phyloP scores from a whole-genome alignment of 1,140 invertebrate species.

The Laupala kohalensis region DNA sequence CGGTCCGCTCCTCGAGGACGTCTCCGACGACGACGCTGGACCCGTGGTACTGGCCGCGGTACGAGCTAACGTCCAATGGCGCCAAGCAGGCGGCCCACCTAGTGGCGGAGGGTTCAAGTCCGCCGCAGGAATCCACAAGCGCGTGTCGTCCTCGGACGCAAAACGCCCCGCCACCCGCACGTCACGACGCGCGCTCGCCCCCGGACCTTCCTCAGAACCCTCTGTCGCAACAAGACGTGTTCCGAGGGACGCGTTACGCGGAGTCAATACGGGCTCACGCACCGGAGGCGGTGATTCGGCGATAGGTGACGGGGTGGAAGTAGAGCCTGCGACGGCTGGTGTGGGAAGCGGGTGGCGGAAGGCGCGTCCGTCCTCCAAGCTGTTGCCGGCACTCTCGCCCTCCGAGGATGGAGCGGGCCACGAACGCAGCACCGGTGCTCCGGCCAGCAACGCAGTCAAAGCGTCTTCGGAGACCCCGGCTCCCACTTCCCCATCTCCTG shows the following conservation, averaged over 20 bases:
- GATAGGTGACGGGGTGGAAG: not conserved
- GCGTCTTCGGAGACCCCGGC: not conserved
- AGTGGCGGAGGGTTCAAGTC: not conserved
- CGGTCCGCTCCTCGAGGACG: too few relatives aligned
- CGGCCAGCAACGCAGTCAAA: not conserved
- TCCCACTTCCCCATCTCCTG: too few relatives aligned
- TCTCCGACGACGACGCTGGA: too few relatives aligned
- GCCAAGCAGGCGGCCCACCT: not conserved
- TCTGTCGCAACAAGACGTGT: not conserved
- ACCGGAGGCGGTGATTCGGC: too few relatives aligned
- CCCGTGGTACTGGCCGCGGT: too few relatives aligned
- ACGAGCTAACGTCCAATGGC: not conserved
- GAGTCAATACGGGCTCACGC: not conserved
- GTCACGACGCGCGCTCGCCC: too few relatives aligned
- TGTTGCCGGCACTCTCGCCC: not conserved
- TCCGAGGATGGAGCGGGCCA: not conserved
- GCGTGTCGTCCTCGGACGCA: not conserved
- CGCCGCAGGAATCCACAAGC: not conserved
- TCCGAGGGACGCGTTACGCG: not conserved
- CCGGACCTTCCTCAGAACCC: too few relatives aligned
- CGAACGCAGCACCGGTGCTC: not conserved
- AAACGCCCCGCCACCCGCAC: not conserved
- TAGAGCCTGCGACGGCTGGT: too few relatives aligned
- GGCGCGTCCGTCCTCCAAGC: not conserved
- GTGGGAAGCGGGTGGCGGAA: not conserved